Evolutionary conservation across 35 echinoderm and acorn worm species (phyloP).

Genomic region (Apostichopus californicus): DNA sequence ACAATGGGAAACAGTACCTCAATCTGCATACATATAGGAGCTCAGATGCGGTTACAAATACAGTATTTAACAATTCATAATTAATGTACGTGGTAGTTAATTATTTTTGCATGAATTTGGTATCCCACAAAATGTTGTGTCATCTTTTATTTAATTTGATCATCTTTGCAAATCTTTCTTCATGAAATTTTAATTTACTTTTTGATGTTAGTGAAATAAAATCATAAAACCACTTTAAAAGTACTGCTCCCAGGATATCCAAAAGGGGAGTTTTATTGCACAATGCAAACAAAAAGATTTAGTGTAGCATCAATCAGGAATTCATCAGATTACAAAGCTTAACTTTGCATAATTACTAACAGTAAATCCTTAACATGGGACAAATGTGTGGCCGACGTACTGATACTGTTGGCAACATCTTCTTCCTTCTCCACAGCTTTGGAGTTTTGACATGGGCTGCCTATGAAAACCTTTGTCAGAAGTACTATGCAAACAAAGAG

Average conservation of each 20-base stretch:
- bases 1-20: not conserved
- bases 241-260: not conserved
- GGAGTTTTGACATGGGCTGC: not conserved
- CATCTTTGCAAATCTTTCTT: too few species aligned
- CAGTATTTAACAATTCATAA: not conserved
- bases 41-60: too few species aligned
- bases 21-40: not conserved
- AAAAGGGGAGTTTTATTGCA: not conserved
- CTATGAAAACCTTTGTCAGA: conserved; percentile 17
- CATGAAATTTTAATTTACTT: too few species aligned
- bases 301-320: too few species aligned
- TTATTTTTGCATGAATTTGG: not conserved
- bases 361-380: not conserved
- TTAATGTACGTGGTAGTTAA: not conserved
- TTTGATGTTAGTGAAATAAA: too few species aligned
- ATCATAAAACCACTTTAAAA: not conserved
- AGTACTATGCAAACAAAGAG: not conserved
- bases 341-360: not conserved
- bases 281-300: not conserved
- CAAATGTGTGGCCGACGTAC: not conserved
- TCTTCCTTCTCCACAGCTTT: not conserved
- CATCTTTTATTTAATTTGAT: too few species aligned
- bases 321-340: not conserved
- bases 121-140: too few species aligned
- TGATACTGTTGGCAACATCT: not conserved